Evolutionary conservation across 2,888 invertebrate species (phyloP).

Genomic region (Azorinus chamasolen): DNA sequence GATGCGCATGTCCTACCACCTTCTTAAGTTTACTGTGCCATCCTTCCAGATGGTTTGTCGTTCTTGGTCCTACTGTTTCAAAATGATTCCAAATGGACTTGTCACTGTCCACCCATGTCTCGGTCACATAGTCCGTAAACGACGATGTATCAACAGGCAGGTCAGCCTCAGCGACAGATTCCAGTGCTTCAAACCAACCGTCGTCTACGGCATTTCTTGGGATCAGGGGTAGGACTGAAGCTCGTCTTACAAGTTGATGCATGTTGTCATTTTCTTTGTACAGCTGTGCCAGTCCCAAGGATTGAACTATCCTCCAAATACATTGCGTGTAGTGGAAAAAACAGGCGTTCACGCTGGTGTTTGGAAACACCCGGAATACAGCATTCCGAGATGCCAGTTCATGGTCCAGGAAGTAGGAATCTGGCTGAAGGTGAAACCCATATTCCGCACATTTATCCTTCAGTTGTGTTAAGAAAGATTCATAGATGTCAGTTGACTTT

Average conservation of each 20-base stretch:
- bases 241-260: not conserved
- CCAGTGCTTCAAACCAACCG: constrained; percentile 28
- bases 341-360: constrained; percentile 30
- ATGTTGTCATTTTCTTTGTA: constrained; percentile 26
- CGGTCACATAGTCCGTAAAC: constrained; percentile 60
- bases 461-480: constrained; percentile 10
- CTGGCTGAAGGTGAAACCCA: constrained; percentile 19
- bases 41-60: no score
- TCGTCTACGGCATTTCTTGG: not conserved
- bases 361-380: constrained; percentile 32
- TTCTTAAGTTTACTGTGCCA: no score
- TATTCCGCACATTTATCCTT: constrained; percentile 9
- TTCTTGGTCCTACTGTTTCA: no score
- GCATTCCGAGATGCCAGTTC: constrained; percentile 4
- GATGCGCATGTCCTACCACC: no score
- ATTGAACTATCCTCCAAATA: constrained; percentile 24
- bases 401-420: constrained; percentile 21
- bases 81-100: no score
- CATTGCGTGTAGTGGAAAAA: constrained; percentile 1
- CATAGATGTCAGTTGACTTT: constrained; percentile 24
- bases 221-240: not conserved
- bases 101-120: no score
- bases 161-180: constrained; percentile 23
- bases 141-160: constrained; percentile 1
- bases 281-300: constrained; percentile 30